Evolutionary conservation across 2,113 vertebrate genomes (phyloP).

Genomic region (Himantopus leucocephalus): DNA sequence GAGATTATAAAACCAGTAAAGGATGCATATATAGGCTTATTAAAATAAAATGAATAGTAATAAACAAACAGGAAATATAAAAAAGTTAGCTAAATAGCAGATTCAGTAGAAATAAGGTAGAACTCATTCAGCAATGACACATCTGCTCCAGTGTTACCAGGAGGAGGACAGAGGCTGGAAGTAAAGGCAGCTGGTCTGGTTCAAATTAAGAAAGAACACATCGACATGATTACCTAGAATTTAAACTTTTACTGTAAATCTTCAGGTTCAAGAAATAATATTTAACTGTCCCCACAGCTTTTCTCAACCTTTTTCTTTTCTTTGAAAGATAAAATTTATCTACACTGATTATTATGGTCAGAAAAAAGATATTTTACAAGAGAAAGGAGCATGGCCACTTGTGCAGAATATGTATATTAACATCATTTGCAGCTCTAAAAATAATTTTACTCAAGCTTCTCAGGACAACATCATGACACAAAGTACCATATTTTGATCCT

Average conservation of each 20-base stretch:
- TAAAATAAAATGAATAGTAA: background rate
- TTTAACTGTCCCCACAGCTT: background rate
- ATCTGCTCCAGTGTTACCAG: background rate
- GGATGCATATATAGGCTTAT: background rate
- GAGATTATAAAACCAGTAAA: background rate
- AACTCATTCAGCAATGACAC: background rate
- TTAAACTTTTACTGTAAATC: background rate
- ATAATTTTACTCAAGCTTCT: background rate
- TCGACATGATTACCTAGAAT: background rate
- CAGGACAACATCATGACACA: background rate
- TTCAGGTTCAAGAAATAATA: background rate
- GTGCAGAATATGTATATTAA: background rate
- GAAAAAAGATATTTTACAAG: background rate
- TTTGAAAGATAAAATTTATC: background rate
- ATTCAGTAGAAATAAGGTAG: background rate
- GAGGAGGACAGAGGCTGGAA: background rate
- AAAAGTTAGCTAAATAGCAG: background rate
- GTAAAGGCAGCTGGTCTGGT: background rate
- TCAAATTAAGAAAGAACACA: background rate
- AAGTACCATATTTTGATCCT: background rate
- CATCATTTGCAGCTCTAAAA: background rate
- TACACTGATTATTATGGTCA: background rate
- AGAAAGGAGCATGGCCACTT: background rate
- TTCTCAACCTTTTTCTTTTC: background rate
- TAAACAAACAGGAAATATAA: background rate